Conservation (phyloP, 1,140 invertebrate genomes). For the Drosophila melanica region DNA sequence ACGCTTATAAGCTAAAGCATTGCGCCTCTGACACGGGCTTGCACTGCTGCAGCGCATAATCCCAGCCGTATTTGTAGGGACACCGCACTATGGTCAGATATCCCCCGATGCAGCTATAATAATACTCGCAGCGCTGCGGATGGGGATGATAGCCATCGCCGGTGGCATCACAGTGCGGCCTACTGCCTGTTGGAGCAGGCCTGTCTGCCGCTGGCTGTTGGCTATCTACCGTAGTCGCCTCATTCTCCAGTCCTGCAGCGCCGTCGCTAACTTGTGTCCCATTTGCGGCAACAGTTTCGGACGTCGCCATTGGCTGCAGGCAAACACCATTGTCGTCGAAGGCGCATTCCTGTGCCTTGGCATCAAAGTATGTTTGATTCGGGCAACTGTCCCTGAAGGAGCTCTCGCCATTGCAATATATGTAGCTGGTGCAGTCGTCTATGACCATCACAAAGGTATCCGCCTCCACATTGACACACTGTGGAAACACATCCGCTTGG, state of each 20-base stretch:
- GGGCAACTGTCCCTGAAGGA: conserved; percentile 73
- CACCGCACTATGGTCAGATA: conserved; percentile 72
- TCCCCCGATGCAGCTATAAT: conserved; percentile 65
- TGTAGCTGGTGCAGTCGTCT: conserved; percentile 65
- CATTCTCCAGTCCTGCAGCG: not conserved
- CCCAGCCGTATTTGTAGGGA: conserved; percentile 67
- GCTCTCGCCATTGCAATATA: conserved; percentile 69
- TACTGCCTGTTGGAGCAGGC: not conserved
- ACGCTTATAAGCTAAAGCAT: conserved; percentile 50
- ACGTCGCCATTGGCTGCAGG: not conserved
- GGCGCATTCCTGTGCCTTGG: conserved; percentile 59
- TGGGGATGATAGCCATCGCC: conserved; percentile 60
- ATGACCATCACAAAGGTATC: conserved; percentile 62
- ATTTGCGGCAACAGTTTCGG: not conserved
- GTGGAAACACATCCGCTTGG: conserved; percentile 42
- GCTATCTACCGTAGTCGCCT: not conserved
- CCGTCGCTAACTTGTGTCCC: not conserved
- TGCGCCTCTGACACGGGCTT: conserved; percentile 44
- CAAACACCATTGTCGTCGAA: conserved; percentile 66
- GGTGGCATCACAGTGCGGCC: conserved; percentile 57
- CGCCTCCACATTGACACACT: conserved; percentile 42
- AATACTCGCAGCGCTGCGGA: conserved; percentile 71
- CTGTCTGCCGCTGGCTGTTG: not conserved
- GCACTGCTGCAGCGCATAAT: conserved; percentile 54
- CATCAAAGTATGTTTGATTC: conserved; percentile 70